A percentile compares a stretch with the other conserved stretches of the same genome.
These are phyloP conservation scores for Echinops telfairi DNA, from an alignment of 2,113 vertebrate species.

Conservation along the genomic window DNA sequence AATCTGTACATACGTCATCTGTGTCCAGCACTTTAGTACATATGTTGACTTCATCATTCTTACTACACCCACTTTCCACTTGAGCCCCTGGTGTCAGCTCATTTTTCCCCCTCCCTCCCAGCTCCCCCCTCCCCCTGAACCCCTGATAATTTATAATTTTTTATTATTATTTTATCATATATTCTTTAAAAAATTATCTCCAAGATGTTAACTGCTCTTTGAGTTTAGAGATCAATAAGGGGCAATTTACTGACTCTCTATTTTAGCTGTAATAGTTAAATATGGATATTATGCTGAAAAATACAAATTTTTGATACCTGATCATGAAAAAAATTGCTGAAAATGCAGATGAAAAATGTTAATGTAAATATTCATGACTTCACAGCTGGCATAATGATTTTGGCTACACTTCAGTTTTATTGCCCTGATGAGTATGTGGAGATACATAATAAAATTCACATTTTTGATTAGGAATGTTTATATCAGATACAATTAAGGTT, in stretches of 20 bases:
- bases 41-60: no score
- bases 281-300: slow-evolving; percentile 9
- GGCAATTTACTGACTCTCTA: not conserved
- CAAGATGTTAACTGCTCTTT: not conserved
- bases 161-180: no score
- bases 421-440: slow-evolving; percentile 13
- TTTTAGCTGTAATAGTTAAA: not conserved
- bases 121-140: no score
- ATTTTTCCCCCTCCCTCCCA: no score
- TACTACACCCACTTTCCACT: no score
- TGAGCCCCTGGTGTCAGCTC: no score
- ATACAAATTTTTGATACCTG: not conserved
- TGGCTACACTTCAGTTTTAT: slow-evolving; percentile 36
- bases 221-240: slow-evolving; percentile 2
- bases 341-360: slow-evolving; percentile 13
- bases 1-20: no score
- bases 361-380: slow-evolving; percentile 8
- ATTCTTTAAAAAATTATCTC: not conserved
- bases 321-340: slow-evolving; percentile 43
- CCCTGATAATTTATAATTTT: no score
- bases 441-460: slow-evolving; percentile 16
- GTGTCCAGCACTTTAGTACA: no score
- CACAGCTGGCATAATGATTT: slow-evolving; percentile 48
- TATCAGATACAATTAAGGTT: slow-evolving; percentile 52
- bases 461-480: slow-evolving; percentile 60